A percentile compares a stretch with the other conserved stretches of the same genome.
These are phyloP conservation scores for Terebella lapidaria DNA, from an alignment of 2,888 invertebrate species.

Conservation along the genomic window DNA sequence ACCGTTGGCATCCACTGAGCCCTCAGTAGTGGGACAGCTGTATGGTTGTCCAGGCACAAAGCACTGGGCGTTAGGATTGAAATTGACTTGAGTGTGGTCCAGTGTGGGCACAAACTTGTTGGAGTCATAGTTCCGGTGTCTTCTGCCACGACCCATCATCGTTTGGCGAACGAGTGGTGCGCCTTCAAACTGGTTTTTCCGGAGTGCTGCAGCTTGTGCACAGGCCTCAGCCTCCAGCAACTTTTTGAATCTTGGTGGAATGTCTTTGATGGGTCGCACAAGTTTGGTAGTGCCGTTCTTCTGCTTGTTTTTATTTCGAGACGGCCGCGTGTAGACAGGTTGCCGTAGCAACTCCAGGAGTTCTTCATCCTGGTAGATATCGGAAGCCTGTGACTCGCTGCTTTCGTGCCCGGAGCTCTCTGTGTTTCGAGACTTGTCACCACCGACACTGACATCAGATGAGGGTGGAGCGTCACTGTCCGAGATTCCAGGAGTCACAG, in stretches of 20 bases:
- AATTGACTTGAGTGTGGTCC: conserved; percentile 2
- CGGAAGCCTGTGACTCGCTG: background rate
- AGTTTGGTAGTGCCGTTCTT: conserved; percentile 36
- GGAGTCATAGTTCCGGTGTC: background rate
- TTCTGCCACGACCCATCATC: background rate
- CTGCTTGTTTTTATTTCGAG: background rate
- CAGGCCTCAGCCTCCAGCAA: conserved; percentile 35
- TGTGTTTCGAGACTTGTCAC: background rate
- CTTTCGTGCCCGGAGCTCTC: background rate
- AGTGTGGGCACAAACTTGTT: background rate
- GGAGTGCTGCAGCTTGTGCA: conserved; percentile 17
- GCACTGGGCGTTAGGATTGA: conserved; percentile 32
- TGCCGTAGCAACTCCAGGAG: background rate
- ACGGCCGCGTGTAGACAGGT: background rate
- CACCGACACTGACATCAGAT: background rate
- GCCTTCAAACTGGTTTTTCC: conserved; percentile 4
- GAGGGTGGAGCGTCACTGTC: no score
- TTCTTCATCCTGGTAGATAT: background rate
- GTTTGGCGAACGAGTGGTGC: conserved; percentile 4
- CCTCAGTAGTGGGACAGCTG: background rate
- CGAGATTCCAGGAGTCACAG: no score
- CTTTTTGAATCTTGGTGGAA: conserved; percentile 42
- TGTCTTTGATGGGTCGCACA: conserved; percentile 45
- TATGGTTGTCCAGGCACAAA: conserved; percentile 26
- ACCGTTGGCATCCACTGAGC: background rate